phyloP scores from a whole-genome alignment of 2,113 vertebrate species.

The Lasiurus borealis region DNA sequence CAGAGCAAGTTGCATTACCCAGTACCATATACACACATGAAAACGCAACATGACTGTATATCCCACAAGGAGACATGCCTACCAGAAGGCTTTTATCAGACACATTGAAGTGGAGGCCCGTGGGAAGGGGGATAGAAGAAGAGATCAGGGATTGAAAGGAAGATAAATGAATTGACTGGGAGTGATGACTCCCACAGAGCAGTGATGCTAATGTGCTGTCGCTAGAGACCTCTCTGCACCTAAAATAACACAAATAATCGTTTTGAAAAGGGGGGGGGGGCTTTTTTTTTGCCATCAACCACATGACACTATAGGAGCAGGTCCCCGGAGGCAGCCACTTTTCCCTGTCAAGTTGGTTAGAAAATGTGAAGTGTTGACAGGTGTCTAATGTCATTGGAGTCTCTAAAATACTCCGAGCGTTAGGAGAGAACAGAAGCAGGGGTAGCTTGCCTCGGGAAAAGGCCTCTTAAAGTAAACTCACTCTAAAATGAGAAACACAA shows the following conservation, averaged over 20 bases:
- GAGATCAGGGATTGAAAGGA: not conserved
- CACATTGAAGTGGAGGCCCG: not conserved
- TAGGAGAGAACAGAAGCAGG: not conserved
- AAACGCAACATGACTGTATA: not conserved
- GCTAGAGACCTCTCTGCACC: not conserved
- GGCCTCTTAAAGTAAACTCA: not conserved
- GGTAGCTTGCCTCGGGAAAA: not conserved
- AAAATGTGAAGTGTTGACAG: conserved; percentile 11
- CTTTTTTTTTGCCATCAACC: not conserved
- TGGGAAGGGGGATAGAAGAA: not conserved
- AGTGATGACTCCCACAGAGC: not conserved
- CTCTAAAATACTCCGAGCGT: not conserved
- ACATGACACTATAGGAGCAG: not conserved
- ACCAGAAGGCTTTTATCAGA: not conserved
- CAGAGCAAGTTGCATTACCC: not conserved
- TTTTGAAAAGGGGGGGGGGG: not conserved
- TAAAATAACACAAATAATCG: not conserved
- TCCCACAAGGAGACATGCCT: not conserved
- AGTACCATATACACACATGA: not conserved
- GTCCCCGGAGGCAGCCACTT: not conserved
- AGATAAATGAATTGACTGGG: not conserved
- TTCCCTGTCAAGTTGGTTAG: not conserved
- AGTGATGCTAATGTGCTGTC: not conserved
- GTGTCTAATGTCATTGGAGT: not conserved
- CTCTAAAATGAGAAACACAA: not conserved